Percentiles rank a stretch among this genome's conserved stretches.
Evolutionary conservation across 2,888 invertebrate species (phyloP).

Genomic region (Tineola bisselliella): DNA sequence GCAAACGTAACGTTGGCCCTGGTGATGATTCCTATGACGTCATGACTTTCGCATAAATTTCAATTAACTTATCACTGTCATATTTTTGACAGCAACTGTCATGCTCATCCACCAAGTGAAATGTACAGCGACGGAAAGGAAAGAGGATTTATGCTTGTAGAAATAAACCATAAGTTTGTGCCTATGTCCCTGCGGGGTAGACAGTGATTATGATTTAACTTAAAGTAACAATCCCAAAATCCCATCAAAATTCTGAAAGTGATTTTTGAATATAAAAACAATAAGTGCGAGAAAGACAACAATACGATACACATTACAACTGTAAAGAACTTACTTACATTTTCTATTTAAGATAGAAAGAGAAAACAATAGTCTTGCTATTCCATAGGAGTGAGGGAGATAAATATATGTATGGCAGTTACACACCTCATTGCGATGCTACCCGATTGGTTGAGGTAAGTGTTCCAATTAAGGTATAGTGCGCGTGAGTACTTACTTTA

Average conservation of each 20-base stretch:
- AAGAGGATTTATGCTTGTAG: too few species aligned
- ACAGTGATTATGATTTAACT: too few species aligned
- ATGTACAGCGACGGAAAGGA: too few species aligned
- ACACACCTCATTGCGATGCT: background rate
- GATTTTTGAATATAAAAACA: background rate
- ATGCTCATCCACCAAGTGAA: background rate
- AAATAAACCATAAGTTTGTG: too few species aligned
- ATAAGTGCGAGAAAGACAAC: background rate
- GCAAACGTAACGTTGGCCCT: too few species aligned
- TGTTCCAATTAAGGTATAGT: background rate
- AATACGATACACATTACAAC: background rate
- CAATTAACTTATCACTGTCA: background rate
- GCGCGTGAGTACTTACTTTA: background rate
- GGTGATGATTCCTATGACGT: background rate
- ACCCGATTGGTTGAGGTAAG: background rate
- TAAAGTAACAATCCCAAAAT: too few species aligned
- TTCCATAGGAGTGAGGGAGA: background rate
- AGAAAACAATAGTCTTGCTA: background rate
- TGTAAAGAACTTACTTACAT: background rate
- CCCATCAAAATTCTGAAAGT: too few species aligned
- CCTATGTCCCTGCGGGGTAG: too few species aligned
- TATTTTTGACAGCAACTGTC: background rate
- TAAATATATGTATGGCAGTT: background rate
- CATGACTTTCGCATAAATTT: background rate
- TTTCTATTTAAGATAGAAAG: background rate